phyloP scores from a whole-genome alignment of 1,140 invertebrate species.

The Saccostrea echinata region DNA sequence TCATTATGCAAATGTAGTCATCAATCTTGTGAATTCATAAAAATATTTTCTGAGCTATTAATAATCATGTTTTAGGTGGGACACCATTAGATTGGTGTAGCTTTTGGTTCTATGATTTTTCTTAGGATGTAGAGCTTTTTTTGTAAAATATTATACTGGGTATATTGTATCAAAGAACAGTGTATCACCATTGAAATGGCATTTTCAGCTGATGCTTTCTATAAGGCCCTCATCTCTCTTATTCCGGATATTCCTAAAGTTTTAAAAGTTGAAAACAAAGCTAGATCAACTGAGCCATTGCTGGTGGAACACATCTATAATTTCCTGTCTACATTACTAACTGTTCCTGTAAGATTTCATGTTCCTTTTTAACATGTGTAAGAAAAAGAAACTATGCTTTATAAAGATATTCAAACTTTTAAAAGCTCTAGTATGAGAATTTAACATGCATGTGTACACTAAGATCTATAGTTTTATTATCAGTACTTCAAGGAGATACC shows the following conservation, averaged over 20 bases:
- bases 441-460: neutral
- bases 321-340: conserved; percentile 90
- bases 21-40: too few species aligned
- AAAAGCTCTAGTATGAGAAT: neutral
- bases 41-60: too few species aligned
- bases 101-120: too few species aligned
- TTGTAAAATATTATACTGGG: too few species aligned
- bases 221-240: conserved; percentile 91
- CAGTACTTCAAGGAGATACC: too few species aligned
- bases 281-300: conserved; percentile 87
- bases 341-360: conserved; percentile 88
- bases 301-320: conserved; percentile 85
- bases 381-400: too few species aligned
- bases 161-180: neutral
- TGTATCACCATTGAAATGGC: neutral
- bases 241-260: conserved; percentile 89
- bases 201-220: conserved; percentile 92
- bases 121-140: too few species aligned
- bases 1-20: too few species aligned
- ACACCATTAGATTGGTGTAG: too few species aligned
- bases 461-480: too few species aligned
- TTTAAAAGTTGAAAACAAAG: conserved; percentile 88
- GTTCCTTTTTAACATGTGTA: neutral
- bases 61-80: too few species aligned
- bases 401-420: too few species aligned